These are phyloP conservation scores for Perca fluviatilis DNA, from an alignment of 2,113 vertebrate genomes.

Conservation along the genomic window DNA sequence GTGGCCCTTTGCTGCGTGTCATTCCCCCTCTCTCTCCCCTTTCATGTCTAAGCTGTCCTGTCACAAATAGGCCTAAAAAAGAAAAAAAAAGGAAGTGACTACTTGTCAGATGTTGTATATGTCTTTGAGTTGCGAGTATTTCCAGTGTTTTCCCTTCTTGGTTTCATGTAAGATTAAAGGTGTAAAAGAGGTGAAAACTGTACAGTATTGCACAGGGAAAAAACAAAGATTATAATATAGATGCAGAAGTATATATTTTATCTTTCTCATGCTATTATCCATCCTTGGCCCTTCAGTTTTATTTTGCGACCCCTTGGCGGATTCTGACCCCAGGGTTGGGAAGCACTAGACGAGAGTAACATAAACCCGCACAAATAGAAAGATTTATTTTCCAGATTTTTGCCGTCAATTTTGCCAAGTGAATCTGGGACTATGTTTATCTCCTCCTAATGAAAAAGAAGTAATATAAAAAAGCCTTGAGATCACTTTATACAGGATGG, in stretches of 20 bases:
- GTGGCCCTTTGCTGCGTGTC: too few species aligned
- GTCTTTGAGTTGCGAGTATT: neutral
- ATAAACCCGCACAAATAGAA: neutral
- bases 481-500: neutral
- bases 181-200: neutral
- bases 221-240: neutral
- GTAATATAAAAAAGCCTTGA: neutral
- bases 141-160: neutral
- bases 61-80: too few species aligned
- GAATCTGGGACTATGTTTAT: neutral
- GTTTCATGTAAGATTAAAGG: neutral
- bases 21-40: too few species aligned
- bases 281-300: slow-evolving; percentile 16
- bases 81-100: neutral
- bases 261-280: neutral
- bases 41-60: too few species aligned
- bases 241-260: neutral
- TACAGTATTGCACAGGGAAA: neutral
- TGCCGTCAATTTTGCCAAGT: neutral
- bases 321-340: neutral
- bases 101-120: slow-evolving; percentile 4
- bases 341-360: neutral
- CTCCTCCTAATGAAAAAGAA: neutral
- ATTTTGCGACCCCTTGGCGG: neutral
- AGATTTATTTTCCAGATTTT: neutral